Conservation (phyloP, 92 coral and sea anemone species). For the Chrysogorgia sp. region DNA sequence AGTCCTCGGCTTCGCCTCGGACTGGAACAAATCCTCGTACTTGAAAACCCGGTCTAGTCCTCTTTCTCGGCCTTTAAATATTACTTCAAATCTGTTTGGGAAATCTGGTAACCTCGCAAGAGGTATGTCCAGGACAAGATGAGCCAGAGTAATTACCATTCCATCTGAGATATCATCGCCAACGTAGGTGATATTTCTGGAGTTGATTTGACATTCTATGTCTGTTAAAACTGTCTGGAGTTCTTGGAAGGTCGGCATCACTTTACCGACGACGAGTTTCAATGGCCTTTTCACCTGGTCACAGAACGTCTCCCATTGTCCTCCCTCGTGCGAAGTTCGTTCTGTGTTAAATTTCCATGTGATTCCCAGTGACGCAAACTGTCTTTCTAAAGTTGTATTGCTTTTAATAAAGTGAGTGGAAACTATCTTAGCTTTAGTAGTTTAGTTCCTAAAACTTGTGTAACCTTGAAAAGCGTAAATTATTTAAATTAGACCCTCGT, state of each 20-base stretch:
- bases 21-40: no score
- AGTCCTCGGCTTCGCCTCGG: no score
- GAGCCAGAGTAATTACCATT: conserved; percentile 47
- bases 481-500: no score
- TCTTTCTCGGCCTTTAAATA: no score
- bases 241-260: conserved; percentile 32
- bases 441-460: no score
- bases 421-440: no score
- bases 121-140: conserved; percentile 51
- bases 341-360: conserved; percentile 52
- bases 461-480: no score
- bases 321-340: conserved; percentile 41
- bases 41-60: no score
- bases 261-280: conserved; percentile 30
- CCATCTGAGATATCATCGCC: conserved; percentile 45
- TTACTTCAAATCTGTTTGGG: neutral
- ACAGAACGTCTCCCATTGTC: conserved; percentile 41
- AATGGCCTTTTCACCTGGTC: conserved; percentile 42
- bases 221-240: conserved; percentile 41
- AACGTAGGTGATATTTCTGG: conserved; percentile 43
- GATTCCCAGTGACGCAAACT: conserved; percentile 38
- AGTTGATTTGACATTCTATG: conserved; percentile 45
- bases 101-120: conserved; percentile 32
- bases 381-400: no score
- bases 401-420: no score